Evolutionary conservation across 2,113 vertebrate genomes (phyloP), one percentile per base, ranked within the genome.

Genomic region (Oncorhynchus gorbuscha): DNA sequence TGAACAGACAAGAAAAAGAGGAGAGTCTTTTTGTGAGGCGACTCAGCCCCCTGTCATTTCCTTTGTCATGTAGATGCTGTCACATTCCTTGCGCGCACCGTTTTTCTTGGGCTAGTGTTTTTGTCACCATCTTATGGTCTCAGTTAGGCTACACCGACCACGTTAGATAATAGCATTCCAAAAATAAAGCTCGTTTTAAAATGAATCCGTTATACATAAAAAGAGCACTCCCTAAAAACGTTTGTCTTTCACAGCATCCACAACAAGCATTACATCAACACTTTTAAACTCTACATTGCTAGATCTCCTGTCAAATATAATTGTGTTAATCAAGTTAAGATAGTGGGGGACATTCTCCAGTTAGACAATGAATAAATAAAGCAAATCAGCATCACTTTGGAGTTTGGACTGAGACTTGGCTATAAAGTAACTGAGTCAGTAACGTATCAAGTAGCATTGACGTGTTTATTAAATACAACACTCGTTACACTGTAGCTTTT

Each of bases 31-130:
- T 72, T 73, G 71, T 72, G 74, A 66, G 76, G 64, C 73, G 69
- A 59, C 59, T 66, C 58, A 64, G 26, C 71, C 69, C 72, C 66
- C 73, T 84, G 76, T 77, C 73, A 81, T 68, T 72, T 76, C 73
- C 74, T 85, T 87, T 89, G 88, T 86, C 80, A 84, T 86, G 88
- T 79, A 88, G 83, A 88, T 84, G 35, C 51, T 77, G 73, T 78
- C 72, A 77, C 82, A 87, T 82, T 84, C 83, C 79, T 84, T 58
- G 55, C 72, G 49, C 35, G 58, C 74, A 75, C 49, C 65, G 70
- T 75, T 70, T 73, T 64, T 69, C 51, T 81, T 64, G 18, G 20
- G 61, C 49, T 72, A 7, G 18, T 51, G 18, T 49, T 73, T 69
- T 32, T 45, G 62, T 30, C 61, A 64, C 14, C 26, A 16, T 16